A percentile compares a stretch with the other conserved stretches of the same genome.
Conservation (phyloP, 2,888 invertebrate species). For the Apamea monoglypha region DNA sequence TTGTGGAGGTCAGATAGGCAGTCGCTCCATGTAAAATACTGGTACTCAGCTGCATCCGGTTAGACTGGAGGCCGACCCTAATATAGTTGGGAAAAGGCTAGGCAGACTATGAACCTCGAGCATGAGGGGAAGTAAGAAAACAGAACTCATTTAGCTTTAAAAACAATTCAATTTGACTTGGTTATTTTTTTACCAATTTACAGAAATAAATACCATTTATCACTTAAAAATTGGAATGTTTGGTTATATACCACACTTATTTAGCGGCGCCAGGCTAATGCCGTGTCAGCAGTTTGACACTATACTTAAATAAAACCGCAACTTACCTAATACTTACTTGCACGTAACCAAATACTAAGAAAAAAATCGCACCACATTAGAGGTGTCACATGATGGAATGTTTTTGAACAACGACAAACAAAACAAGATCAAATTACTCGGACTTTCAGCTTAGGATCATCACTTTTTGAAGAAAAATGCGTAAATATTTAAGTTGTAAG, state of each 20-base stretch:
- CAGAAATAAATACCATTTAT: not conserved
- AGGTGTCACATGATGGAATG: slow-evolving; percentile 24
- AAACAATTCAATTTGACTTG: not conserved
- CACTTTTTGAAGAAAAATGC: slow-evolving; percentile 26
- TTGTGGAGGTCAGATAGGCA: too few species aligned
- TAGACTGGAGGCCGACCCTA: too few species aligned
- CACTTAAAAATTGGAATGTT: not conserved
- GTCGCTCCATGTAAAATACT: too few species aligned
- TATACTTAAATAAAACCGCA: slow-evolving; percentile 21
- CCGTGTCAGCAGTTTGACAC: slow-evolving; percentile 1
- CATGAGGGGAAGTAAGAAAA: not conserved
- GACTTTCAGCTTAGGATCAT: not conserved
- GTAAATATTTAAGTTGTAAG: slow-evolving; percentile 4
- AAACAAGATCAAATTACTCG: slow-evolving; percentile 36
- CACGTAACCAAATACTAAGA: slow-evolving; percentile 37
- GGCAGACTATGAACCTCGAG: too few species aligned
- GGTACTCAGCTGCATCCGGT: too few species aligned
- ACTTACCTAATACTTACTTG: slow-evolving; percentile 6
- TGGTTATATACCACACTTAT: not conserved
- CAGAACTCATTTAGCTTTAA: not conserved
- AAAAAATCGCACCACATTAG: slow-evolving; percentile 43
- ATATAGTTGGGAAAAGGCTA: too few species aligned
- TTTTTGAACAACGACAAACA: slow-evolving; percentile 16
- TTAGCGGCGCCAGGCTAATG: not conserved
- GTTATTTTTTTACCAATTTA: not conserved